phyloP scores from a whole-genome alignment of 2,113 vertebrate genomes.

The Morone saxatilis region DNA sequence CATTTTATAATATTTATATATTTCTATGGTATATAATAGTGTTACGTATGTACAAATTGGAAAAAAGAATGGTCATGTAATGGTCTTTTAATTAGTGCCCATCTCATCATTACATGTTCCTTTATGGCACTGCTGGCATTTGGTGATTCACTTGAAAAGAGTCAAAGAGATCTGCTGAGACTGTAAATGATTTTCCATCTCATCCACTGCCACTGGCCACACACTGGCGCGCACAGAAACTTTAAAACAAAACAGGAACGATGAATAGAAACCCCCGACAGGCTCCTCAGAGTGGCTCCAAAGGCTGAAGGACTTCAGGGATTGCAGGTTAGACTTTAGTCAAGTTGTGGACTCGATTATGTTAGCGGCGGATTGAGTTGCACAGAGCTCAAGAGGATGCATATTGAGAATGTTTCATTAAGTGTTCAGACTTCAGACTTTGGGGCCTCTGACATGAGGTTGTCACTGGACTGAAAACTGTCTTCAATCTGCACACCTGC shows the following conservation, averaged over 20 bases:
- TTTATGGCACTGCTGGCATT: constrained; percentile 46
- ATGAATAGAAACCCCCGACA: background rate
- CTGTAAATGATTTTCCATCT: constrained; percentile 40
- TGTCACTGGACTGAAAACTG: background rate
- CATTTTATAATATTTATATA: constrained; percentile 85
- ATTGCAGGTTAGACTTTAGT: constrained; percentile 19
- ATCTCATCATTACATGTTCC: constrained; percentile 39
- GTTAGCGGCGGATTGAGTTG: background rate
- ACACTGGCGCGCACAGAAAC: background rate
- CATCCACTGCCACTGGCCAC: constrained; percentile 21
- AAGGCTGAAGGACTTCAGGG: constrained; percentile 24
- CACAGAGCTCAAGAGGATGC: background rate
- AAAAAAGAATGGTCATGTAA: constrained; percentile 50
- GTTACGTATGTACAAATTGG: constrained; percentile 77
- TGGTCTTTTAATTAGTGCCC: constrained; percentile 54
- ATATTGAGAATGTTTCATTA: constrained; percentile 14
- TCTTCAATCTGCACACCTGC: no score
- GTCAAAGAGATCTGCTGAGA: constrained; percentile 58
- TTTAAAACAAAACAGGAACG: background rate
- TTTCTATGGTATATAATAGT: constrained; percentile 83
- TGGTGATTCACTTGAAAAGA: constrained; percentile 19
- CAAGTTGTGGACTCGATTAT: background rate
- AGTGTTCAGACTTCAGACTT: no score
- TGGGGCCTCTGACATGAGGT: constrained; percentile 18
- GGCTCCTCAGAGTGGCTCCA: constrained; percentile 25